phyloP scores from a whole-genome alignment of 1,140 invertebrate genomes.

The Hylaeus volcanicus region DNA sequence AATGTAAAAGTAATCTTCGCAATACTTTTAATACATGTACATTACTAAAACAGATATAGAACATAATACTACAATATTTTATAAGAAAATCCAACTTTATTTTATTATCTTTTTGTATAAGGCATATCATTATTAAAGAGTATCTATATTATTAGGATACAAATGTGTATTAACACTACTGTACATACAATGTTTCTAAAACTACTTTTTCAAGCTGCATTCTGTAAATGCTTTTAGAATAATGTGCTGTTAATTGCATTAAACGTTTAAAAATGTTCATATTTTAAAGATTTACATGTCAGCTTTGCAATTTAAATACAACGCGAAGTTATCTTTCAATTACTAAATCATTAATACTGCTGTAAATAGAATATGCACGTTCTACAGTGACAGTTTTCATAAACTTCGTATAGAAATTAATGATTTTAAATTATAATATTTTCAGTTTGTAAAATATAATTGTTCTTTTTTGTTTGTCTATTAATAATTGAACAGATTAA shows the following conservation, averaged over 20 bases:
- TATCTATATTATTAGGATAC: conserved; percentile 39
- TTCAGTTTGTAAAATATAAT: conserved; percentile 32
- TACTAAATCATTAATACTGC: conserved; percentile 23
- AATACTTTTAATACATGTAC: conserved; percentile 38
- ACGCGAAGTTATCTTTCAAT: conserved; percentile 22
- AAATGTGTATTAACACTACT: conserved; percentile 37
- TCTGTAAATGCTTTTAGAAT: conserved; percentile 35
- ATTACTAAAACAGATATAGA: conserved; percentile 35
- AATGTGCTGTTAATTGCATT: conserved; percentile 50
- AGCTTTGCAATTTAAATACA: conserved; percentile 27
- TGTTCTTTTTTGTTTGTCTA: conserved; percentile 2
- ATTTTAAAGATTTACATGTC: conserved; percentile 56
- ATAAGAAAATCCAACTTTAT: conserved; percentile 54
- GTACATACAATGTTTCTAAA: conserved; percentile 49
- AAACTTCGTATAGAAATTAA: conserved; percentile 25
- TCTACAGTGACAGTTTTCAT: conserved; percentile 34
- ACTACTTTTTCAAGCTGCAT: conserved; percentile 37
- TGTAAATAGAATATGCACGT: conserved; percentile 33
- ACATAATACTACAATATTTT: conserved; percentile 42
- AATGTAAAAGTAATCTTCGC: conserved; percentile 34
- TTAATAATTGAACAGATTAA: conserved; percentile 25
- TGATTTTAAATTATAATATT: conserved; percentile 7
- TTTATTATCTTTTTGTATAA: conserved; percentile 62
- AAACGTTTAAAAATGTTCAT: conserved; percentile 55
- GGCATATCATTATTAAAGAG: conserved; percentile 49